Evolutionary conservation across 2,888 invertebrate species (phyloP).

Genomic region (Netelia fuscicornis): DNA sequence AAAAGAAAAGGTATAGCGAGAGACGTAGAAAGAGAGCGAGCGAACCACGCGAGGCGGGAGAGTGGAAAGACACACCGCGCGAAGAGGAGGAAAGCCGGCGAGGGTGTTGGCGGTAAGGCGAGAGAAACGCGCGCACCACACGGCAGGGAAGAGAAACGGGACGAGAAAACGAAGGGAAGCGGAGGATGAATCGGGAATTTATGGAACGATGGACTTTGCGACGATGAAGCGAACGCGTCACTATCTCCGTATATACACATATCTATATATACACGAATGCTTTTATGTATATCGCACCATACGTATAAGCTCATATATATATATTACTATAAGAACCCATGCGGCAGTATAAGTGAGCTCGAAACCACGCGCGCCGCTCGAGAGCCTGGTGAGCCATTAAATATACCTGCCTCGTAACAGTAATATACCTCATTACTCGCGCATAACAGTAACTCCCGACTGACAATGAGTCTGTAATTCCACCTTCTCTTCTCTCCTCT

Average conservation of each 20-base stretch:
- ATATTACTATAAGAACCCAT: constrained; percentile 47
- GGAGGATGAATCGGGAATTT: constrained; percentile 79
- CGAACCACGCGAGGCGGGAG: neutral
- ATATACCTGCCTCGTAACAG: constrained; percentile 77
- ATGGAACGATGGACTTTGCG: constrained; percentile 75
- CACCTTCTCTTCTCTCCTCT: constrained; percentile 67
- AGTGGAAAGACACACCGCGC: constrained; percentile 23
- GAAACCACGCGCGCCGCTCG: constrained; percentile 61
- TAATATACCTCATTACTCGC: constrained; percentile 81
- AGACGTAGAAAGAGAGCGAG: neutral
- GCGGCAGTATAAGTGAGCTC: constrained; percentile 62
- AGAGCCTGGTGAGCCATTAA: constrained; percentile 75
- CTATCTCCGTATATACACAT: constrained; percentile 9
- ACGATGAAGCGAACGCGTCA: constrained; percentile 65
- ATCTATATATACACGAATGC: neutral
- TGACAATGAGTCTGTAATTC: constrained; percentile 73
- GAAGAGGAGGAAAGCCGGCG: neutral
- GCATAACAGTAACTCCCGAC: constrained; percentile 78
- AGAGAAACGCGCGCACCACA: constrained; percentile 27
- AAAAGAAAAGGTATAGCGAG: neutral
- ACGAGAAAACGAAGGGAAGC: constrained; percentile 48
- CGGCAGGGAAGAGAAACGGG: neutral
- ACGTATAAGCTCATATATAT: neutral
- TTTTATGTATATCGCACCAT: too few relatives aligned
- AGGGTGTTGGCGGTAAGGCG: constrained; percentile 46